These are phyloP conservation scores for Nasonia oneida DNA, from an alignment of 2,888 invertebrate genomes.

Conservation along the genomic window DNA sequence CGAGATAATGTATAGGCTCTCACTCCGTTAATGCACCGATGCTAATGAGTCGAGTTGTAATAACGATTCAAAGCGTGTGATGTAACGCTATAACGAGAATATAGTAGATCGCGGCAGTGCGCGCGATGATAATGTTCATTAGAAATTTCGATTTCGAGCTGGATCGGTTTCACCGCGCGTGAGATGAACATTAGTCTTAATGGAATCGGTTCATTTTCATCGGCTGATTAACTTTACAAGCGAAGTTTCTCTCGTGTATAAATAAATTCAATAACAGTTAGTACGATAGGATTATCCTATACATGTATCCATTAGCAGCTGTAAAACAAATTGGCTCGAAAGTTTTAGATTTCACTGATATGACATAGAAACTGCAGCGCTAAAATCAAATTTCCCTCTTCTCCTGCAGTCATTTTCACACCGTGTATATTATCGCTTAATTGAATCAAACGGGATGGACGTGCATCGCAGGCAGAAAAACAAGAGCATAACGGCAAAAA, in stretches of 20 bases:
- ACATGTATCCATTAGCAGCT: not conserved
- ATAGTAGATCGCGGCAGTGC: not conserved
- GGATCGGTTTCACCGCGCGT: conserved; percentile 13
- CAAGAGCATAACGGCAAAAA: not conserved
- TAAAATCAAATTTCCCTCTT: not conserved
- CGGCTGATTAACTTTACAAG: not conserved
- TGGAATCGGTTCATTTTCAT: not conserved
- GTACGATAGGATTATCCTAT: too few species aligned
- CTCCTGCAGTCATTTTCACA: not conserved
- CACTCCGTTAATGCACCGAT: not conserved
- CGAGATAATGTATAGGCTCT: not conserved
- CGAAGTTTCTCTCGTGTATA: not conserved
- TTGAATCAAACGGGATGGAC: not conserved
- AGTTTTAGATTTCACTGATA: not conserved
- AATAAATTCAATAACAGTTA: not conserved
- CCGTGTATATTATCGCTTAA: not conserved
- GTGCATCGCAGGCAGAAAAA: not conserved
- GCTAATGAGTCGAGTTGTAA: conserved; percentile 29
- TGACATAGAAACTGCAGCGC: not conserved
- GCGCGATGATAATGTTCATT: conserved; percentile 9
- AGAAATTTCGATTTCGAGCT: conserved; percentile 22
- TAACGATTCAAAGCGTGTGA: conserved; percentile 40
- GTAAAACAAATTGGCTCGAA: not conserved
- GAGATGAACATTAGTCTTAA: not conserved
- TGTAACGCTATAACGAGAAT: conserved; percentile 11